These are phyloP conservation scores for Pyrrhia umbra DNA, from an alignment of 2,888 invertebrate genomes.

Conservation along the genomic window DNA sequence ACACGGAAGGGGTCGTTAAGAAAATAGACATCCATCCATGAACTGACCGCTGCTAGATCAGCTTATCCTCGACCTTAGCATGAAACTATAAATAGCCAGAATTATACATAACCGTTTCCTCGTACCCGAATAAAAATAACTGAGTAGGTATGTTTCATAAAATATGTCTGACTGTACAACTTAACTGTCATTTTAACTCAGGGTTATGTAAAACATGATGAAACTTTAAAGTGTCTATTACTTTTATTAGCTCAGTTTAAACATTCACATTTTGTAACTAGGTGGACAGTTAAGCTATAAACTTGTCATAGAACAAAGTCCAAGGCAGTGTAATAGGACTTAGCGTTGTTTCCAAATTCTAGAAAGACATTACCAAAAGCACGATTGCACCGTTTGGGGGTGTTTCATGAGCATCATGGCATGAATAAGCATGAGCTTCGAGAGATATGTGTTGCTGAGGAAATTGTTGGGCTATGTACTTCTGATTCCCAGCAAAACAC, in stretches of 20 bases:
- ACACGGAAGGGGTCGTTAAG: too few species aligned
- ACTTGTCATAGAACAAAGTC: conserved; percentile 6
- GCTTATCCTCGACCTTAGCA: too few species aligned
- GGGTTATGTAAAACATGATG: conserved; percentile 5
- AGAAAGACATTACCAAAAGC: background rate
- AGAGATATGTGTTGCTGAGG: too few species aligned
- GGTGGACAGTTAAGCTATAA: conserved; percentile 9
- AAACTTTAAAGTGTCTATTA: conserved; percentile 15
- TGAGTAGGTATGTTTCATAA: background rate
- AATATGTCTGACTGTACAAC: background rate
- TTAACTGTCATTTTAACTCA: conserved; percentile 16
- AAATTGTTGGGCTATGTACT: background rate
- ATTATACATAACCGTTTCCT: too few species aligned
- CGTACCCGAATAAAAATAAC: background rate
- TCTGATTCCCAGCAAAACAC: too few species aligned
- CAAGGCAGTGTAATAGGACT: conserved; percentile 6
- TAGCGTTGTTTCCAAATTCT: conserved; percentile 2
- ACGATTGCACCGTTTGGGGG: too few species aligned
- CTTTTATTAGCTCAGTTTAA: background rate
- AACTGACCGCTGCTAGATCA: too few species aligned
- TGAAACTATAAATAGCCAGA: too few species aligned
- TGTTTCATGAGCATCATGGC: background rate
- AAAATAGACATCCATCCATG: too few species aligned
- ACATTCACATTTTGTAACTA: conserved; percentile 1
- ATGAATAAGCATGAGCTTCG: too few species aligned